Base-by-base conservation (phyloP, 2,113 vertebrate species). In the Atlantisia rogersi region DNA sequence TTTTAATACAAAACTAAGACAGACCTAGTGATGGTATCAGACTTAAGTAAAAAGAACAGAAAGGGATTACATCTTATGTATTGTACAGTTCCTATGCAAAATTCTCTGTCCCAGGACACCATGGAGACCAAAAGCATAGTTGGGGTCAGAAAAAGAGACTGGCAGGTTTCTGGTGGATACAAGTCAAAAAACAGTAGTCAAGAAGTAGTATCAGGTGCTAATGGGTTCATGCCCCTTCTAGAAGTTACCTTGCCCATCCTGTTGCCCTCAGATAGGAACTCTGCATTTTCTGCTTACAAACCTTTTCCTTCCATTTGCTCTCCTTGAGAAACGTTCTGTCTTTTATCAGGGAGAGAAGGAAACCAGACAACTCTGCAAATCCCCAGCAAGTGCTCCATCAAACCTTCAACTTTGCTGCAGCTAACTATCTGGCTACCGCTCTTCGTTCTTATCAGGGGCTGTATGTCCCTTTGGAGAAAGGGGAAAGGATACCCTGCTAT, bases 361-460 rank as follows among this genome's bases (percentile, higher is more conserved):
- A 88, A 52, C 16, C 48, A 91, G 58, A 75, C 26, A 53, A 8
- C 35, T 74, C 79, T 48, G 46, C 44, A 83, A 82, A 63, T 69
- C 32, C 31, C 83, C 53, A 87, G 60, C 37, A 90, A 94, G 69
- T 25, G 56, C 58, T 94, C 42, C 73, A 82, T 89, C 77, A 94
- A 83, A 42, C 89, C 77, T 75, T 84, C 83, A 91, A 52, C 83
- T 92, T 81, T 77, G 68, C 42, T 91, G 83, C 73, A 75, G 60
- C 69, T 94, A 48, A 70, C 92, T 94, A 86, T 81, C 83, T 86
- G 32, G 10, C 46, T 74, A 58, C 1, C 1, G 59, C 71, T 86
- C 42, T 1, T 9, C 52, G 64, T 53, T 89, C 68, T 81, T 82
- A 75, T 56, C 93, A 56, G 29, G 25, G 29, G 7, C 64, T 16